A percentile compares a stretch with the other conserved stretches of the same genome.
Evolutionary conservation across 2,888 invertebrate genomes (phyloP).

Genomic region (Eledona agricola): DNA sequence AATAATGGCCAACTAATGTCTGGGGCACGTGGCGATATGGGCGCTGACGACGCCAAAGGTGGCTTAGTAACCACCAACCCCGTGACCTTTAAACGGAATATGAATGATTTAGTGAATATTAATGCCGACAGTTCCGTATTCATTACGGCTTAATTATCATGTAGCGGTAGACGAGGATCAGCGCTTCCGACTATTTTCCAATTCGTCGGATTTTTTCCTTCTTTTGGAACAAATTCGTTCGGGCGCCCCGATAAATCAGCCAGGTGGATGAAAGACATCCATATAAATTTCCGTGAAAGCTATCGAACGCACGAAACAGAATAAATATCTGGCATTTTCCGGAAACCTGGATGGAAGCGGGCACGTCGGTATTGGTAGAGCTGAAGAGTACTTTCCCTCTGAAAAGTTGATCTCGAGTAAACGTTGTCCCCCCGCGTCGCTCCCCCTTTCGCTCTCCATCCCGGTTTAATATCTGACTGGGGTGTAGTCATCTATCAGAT

Average conservation of each 20-base stretch:
- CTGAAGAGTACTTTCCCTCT: constrained; percentile 51
- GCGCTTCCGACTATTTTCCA: too few relatives aligned
- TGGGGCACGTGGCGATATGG: constrained; percentile 50
- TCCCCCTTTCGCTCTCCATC: constrained; percentile 43
- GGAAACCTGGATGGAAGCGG: constrained; percentile 39
- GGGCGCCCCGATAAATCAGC: constrained; percentile 28
- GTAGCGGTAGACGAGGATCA: constrained; percentile 10
- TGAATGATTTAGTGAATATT: constrained; percentile 42
- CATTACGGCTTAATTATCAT: constrained; percentile 35
- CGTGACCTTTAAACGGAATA: constrained; percentile 37
- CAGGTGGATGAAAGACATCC: constrained; percentile 48
- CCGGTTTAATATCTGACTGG: constrained; percentile 65
- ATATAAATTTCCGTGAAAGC: constrained; percentile 51
- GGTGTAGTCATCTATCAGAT: constrained; percentile 67
- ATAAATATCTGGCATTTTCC: constrained; percentile 45
- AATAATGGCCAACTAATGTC: constrained; percentile 55
- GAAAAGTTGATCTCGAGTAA: constrained; percentile 55
- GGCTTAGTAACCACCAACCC: constrained; percentile 38
- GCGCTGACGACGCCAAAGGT: constrained; percentile 37
- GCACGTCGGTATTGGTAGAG: constrained; percentile 39
- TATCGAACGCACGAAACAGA: constrained; percentile 49
- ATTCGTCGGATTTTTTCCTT: too few relatives aligned
- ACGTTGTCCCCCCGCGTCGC: constrained; percentile 45
- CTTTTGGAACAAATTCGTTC: constrained; percentile 1
- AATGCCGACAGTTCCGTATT: constrained; percentile 36